A percentile compares a stretch with the other conserved stretches of the same genome.
Conservation (phyloP, 2,797 vertebrate species). For the Oceanodroma leucorhoa region DNA sequence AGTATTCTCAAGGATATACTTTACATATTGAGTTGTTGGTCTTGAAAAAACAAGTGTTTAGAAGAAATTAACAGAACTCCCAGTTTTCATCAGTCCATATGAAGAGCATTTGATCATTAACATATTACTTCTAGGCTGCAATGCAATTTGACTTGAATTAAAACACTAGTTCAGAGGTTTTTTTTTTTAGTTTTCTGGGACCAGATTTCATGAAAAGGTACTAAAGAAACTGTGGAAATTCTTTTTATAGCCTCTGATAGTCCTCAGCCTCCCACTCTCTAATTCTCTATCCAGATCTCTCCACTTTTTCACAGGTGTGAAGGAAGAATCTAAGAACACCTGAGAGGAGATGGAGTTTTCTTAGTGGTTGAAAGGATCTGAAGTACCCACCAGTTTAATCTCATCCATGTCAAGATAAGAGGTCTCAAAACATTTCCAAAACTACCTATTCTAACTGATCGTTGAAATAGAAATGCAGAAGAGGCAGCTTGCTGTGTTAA, state of each 20-base stretch:
- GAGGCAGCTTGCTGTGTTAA: not conserved
- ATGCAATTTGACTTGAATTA: not conserved
- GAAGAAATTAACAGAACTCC: not conserved
- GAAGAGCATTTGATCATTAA: not conserved
- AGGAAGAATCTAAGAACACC: not conserved
- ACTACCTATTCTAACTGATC: not conserved
- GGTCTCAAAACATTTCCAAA: not conserved
- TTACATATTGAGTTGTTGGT: not conserved
- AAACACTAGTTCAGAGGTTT: not conserved
- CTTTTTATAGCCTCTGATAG: not conserved
- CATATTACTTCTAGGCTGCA: not conserved
- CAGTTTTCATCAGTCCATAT: not conserved
- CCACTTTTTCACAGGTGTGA: not conserved
- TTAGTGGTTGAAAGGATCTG: not conserved
- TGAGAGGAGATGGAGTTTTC: not conserved
- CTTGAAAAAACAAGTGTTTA: not conserved
- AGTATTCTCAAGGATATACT: not conserved
- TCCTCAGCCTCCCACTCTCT: not conserved
- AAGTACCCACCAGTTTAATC: not conserved
- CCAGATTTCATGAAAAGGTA: not conserved
- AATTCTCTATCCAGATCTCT: not conserved
- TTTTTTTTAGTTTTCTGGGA: not conserved
- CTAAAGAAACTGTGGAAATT: not conserved
- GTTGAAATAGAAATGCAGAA: not conserved
- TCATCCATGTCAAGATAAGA: not conserved